phyloP scores from a whole-genome alignment of 92 coral and sea anemone species.

The Palythoa grandiflora region DNA sequence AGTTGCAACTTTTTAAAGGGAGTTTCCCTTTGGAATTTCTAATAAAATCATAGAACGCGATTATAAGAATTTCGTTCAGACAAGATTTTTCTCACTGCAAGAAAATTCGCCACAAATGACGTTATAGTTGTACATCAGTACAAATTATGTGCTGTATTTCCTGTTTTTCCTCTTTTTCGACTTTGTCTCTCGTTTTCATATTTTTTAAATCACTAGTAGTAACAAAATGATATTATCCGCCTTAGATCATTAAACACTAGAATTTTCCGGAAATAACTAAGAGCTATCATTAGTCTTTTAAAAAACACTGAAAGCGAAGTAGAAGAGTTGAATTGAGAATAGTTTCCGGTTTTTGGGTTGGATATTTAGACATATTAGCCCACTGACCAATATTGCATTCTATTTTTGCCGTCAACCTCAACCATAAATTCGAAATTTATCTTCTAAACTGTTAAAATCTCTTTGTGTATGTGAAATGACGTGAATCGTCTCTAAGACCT shows the following conservation, averaged over 20 bases:
- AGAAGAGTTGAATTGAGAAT: background rate
- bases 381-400: background rate
- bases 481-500: background rate
- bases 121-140: too few relatives aligned
- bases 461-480: background rate
- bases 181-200: too few relatives aligned
- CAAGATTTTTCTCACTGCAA: background rate
- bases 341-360: background rate
- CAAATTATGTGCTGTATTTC: background rate
- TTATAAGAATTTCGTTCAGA: too few relatives aligned
- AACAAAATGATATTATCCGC: too few relatives aligned
- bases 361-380: background rate
- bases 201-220: too few relatives aligned
- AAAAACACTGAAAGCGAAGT: background rate
- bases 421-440: background rate
- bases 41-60: too few relatives aligned
- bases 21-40: too few relatives aligned
- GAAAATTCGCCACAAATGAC: background rate
- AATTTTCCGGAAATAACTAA: background rate
- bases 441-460: background rate
- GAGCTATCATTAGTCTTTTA: background rate
- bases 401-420: background rate
- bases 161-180: too few relatives aligned
- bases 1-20: too few relatives aligned
- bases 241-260: background rate